Conservation (phyloP, 2,113 vertebrate species). For the Galbula dea region DNA sequence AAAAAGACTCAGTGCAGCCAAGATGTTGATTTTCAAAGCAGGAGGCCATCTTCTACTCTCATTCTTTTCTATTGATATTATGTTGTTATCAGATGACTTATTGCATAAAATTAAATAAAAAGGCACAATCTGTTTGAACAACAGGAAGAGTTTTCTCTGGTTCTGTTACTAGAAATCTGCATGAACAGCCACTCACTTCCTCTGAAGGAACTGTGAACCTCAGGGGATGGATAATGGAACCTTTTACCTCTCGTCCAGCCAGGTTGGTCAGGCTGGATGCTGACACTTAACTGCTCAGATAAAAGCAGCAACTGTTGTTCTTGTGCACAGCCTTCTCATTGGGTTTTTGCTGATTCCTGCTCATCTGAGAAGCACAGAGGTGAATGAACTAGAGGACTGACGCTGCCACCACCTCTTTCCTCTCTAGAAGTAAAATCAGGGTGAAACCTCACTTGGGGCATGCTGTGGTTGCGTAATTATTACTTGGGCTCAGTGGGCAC, state of each 20-base stretch:
- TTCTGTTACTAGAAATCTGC: background rate
- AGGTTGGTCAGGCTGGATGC: background rate
- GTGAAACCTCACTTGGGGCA: background rate
- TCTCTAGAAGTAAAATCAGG: background rate
- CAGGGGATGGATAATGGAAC: background rate
- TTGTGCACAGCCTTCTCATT: fast-evolving
- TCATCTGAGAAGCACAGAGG: background rate
- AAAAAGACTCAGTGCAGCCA: slow-evolving; percentile 21
- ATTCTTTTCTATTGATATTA: background rate
- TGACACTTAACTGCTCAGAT: background rate
- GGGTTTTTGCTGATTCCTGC: background rate
- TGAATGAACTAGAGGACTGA: background rate
- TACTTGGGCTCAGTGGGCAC: background rate
- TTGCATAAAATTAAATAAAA: slow-evolving; percentile 29
- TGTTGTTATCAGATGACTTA: slow-evolving; percentile 38
- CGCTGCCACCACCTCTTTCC: background rate
- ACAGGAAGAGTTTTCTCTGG: background rate
- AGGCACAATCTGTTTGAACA: background rate
- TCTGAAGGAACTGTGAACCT: background rate
- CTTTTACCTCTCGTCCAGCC: background rate
- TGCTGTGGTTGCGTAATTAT: background rate
- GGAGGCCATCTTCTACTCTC: slow-evolving; percentile 31
- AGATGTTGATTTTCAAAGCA: slow-evolving; percentile 56
- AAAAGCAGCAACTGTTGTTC: background rate
- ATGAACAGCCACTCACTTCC: background rate